These are phyloP conservation scores for Microctenopoma steveboyesi DNA, from an alignment of 2,797 vertebrate species.

Conservation along the genomic window DNA sequence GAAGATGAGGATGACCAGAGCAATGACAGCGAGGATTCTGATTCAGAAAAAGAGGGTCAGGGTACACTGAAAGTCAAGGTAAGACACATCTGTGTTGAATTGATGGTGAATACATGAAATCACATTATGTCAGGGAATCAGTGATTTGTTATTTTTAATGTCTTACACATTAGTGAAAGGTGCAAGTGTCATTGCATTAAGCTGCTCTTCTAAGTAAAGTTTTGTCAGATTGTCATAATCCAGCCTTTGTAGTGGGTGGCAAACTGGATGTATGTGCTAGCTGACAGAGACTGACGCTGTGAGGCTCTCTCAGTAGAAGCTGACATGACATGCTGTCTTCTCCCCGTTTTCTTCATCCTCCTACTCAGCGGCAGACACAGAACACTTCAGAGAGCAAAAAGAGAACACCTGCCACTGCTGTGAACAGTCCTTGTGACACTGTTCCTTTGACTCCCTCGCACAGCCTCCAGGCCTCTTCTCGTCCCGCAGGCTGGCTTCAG, in stretches of 20 bases:
- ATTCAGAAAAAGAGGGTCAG: slow-evolving; percentile 86
- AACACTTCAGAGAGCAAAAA: slow-evolving; percentile 81
- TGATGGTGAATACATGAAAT: background rate
- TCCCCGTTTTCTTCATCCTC: slow-evolving; percentile 63
- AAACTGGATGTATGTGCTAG: slow-evolving; percentile 57
- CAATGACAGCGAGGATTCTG: slow-evolving; percentile 89
- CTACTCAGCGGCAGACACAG: slow-evolving; percentile 88
- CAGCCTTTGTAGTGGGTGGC: slow-evolving; percentile 57
- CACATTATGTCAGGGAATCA: background rate
- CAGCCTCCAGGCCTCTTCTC: slow-evolving; percentile 86
- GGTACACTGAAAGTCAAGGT: slow-evolving; percentile 85
- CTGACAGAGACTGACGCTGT: slow-evolving; percentile 67
- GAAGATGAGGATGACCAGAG: slow-evolving; percentile 86
- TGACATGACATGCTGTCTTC: slow-evolving; percentile 73
- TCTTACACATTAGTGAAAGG: slow-evolving; percentile 6
- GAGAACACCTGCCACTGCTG: slow-evolving; percentile 82
- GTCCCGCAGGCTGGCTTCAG: slow-evolving; percentile 80
- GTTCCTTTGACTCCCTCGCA: slow-evolving; percentile 85
- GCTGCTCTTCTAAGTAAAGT: slow-evolving; percentile 31
- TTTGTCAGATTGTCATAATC: slow-evolving; percentile 53
- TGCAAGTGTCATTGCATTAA: background rate
- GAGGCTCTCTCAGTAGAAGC: slow-evolving; percentile 58
- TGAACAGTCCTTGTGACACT: slow-evolving; percentile 79
- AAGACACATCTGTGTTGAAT: background rate
- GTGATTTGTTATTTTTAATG: background rate